Evolutionary conservation across 1,140 invertebrate species (phyloP), one percentile per base, ranked within the genome.

Genomic region (Atta texana): DNA sequence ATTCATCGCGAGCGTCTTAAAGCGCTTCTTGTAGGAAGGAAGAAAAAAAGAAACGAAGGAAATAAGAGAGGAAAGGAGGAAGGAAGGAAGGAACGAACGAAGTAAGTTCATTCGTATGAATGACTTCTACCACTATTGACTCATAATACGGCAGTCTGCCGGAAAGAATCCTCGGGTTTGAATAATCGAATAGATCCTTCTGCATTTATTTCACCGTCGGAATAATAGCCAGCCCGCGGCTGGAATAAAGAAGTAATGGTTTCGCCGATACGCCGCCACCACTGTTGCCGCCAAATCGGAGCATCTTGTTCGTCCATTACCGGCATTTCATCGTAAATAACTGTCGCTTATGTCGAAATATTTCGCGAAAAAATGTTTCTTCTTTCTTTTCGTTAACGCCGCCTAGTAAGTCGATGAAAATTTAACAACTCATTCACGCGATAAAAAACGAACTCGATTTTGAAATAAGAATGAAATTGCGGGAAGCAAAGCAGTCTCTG

Each of bases 1-100:
- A 88, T 88, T 88, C 87, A 88, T 86, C 71, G 87, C 82, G 51
- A 63, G 51, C 39, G 51, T 69, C 55, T 88, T 88, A 86, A 88
- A 88, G 75, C 82, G 71, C 85, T 90, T 89, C 76, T 78, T 34
- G 31, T 63, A 82, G 59, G 55, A 66, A 77, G 64, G 28, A 66
- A 77, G 51, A n/a, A 55, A 82, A 18, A 51, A 28, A 76, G 57
- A 57, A 63, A 82, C 68, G 53, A 39, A 69, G 34, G 39, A 57
- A 80, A 34, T 51, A 64, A 55, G 31, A 76, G 39, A 64, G 63
- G 53, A 69, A 69, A 21, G 66, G 24, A 55, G 59, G 86, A 84
- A 85, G 55, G 69, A 86, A 86, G 24, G 71, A 81, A 85, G 53
- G 24, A 53, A 80, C 7, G 51, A 78, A 81, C 55, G 63, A 64